phyloP scores from a whole-genome alignment of 1,140 invertebrate genomes.

The Cataglyphis hispanica region DNA sequence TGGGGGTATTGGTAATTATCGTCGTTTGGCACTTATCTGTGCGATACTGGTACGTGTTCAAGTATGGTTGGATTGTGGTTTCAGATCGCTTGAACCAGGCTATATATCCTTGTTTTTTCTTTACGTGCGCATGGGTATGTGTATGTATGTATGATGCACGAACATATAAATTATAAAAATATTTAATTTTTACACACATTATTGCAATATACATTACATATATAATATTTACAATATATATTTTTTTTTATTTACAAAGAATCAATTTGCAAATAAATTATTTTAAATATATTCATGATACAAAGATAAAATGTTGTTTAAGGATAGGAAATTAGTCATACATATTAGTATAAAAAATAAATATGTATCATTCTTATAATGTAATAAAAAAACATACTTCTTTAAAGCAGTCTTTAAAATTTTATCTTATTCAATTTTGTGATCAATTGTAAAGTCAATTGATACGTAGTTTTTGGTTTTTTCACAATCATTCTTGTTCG shows the following conservation, averaged over 20 bases:
- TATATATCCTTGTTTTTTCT: too few relatives aligned
- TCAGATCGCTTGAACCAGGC: too few relatives aligned
- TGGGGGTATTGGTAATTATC: conserved; percentile 82
- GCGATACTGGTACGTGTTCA: conserved; percentile 49
- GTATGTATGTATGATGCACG: too few relatives aligned
- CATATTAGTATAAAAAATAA: conserved; percentile 52
- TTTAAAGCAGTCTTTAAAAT: conserved; percentile 49
- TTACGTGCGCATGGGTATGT: too few relatives aligned
- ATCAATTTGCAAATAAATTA: conserved; percentile 11
- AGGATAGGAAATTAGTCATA: not conserved
- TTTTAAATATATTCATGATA: conserved; percentile 6
- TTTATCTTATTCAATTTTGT: not conserved
- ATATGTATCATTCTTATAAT: not conserved
- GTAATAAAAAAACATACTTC: not conserved
- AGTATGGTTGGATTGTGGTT: not conserved
- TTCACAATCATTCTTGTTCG: not conserved
- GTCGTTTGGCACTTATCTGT: conserved; percentile 81
- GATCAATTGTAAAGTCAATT: conserved; percentile 11
- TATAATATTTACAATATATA: conserved; percentile 5
- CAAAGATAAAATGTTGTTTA: conserved; percentile 32
- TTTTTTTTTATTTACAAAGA: conserved; percentile 34
- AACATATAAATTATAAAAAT: too few relatives aligned
- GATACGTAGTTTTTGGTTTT: not conserved
- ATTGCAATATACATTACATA: not conserved
- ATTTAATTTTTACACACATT: too few relatives aligned